Percentiles rank a stretch among this genome's conserved stretches.
These are phyloP conservation scores for Poecilia velifera DNA, from an alignment of 2,797 vertebrate species.

Conservation along the genomic window DNA sequence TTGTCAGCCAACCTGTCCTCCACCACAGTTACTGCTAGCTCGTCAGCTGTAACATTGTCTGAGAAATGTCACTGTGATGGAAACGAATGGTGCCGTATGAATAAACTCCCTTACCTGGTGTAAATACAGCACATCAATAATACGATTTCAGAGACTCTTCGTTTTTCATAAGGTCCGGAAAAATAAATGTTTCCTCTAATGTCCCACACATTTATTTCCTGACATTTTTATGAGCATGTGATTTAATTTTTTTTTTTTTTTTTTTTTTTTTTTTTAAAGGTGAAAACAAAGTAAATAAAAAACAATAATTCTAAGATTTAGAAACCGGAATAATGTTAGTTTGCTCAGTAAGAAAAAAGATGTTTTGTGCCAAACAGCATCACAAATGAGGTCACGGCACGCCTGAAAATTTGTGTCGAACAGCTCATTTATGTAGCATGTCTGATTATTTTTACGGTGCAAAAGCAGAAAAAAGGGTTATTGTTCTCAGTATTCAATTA, in stretches of 20 bases:
- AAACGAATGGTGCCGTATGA: too few relatives aligned
- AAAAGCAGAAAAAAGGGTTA: background rate
- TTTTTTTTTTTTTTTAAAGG: too few relatives aligned
- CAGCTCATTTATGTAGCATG: background rate
- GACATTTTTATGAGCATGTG: background rate
- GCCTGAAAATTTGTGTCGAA: background rate
- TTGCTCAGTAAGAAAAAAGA: background rate
- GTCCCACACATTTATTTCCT: background rate
- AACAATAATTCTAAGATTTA: background rate
- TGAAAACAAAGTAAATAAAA: background rate
- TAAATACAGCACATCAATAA: too few relatives aligned
- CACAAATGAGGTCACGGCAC: background rate
- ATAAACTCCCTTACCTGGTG: too few relatives aligned
- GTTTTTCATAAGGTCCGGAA: too few relatives aligned
- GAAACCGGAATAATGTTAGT: background rate
- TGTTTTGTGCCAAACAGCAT: background rate
- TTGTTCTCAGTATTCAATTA: background rate
- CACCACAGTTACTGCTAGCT: too few relatives aligned
- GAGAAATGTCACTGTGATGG: too few relatives aligned
- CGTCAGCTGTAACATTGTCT: too few relatives aligned
- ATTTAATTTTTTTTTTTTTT: background rate
- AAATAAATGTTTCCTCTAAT: too few relatives aligned
- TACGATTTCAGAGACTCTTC: too few relatives aligned
- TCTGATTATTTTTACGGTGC: background rate
- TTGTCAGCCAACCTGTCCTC: too few relatives aligned